Evolutionary conservation across 2,797 vertebrate genomes (phyloP), one percentile per base, ranked within the genome.

Genomic region (Microctenopoma stevenorrisi): DNA sequence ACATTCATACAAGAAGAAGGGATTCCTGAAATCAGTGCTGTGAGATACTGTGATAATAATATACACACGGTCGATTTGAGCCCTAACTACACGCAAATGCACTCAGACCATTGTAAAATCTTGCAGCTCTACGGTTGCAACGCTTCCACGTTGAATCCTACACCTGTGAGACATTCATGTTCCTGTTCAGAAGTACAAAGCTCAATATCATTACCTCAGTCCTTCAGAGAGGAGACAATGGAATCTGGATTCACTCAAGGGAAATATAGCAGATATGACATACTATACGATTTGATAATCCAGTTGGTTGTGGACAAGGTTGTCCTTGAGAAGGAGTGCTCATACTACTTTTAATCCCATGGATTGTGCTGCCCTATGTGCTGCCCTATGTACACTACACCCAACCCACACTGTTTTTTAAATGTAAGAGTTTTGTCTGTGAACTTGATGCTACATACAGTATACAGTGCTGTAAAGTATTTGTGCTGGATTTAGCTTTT

Each of bases 11-110:
- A 85, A 88, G 75, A 74, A 79, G 80, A 86, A 59, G 75, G 68
- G 82, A 83, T 88, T 90, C 87, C 87, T 88, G 88, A 82, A 88
- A 82, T 86, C 83, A 70, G 68, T 10, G 58, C 76, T 88, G 64
- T 71, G 67, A 81, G 79, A 89, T 74, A 78, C 83, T 78, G 72
- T 81, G 79, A 87, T 82, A 86, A 82, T 82, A 74, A 72, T 74
- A 69, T 64, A 76, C 84, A 67, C 82, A 47, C 68, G 74, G 78
- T 79, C 64, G 85, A 70, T 68, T 65, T 68, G 85, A 65, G 71
- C 88, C 72, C 82, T 86, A 82, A 86, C 82, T 76, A 84, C 86
- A 90, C 88, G 76, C 86, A 86, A 86, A 91, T 92, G 80, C 69
- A 53, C 76, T 83, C 59, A 74, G 86, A 83, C 83, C 75, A 87